phyloP scores from a whole-genome alignment of 92 coral and sea anemone species.

The Parazoanthus swiftii region DNA sequence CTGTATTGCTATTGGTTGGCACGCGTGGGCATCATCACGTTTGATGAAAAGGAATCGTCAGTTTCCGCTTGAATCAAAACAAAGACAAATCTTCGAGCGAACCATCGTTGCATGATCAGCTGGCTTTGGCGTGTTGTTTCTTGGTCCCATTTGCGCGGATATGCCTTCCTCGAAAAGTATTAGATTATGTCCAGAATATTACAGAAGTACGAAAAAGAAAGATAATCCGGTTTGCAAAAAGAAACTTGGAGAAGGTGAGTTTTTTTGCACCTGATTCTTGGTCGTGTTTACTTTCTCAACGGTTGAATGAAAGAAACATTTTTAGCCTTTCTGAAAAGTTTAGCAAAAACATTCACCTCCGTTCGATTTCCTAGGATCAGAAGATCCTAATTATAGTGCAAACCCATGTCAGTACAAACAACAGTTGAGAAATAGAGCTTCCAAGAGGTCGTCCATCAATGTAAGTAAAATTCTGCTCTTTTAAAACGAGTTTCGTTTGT shows the following conservation, averaged over 20 bases:
- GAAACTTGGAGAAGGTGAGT: slow-evolving; percentile 33
- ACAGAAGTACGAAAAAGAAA: slow-evolving; percentile 64
- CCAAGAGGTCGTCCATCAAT: slow-evolving; percentile 13
- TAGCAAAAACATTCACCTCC: background rate
- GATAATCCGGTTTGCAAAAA: background rate
- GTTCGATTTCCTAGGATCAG: background rate
- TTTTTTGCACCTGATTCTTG: slow-evolving; percentile 10
- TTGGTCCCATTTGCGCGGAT: slow-evolving; percentile 32
- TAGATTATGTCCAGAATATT: slow-evolving; percentile 80
- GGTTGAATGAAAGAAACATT: slow-evolving; percentile 32
- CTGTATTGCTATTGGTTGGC: slow-evolving; percentile 52
- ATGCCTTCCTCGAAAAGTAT: slow-evolving; percentile 84
- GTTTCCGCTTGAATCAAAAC: slow-evolving; percentile 72
- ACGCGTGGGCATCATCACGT: slow-evolving; percentile 36
- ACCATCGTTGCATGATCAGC: slow-evolving; percentile 74
- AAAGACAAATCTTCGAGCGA: slow-evolving; percentile 52
- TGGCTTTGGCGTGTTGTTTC: slow-evolving; percentile 57
- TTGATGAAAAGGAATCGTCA: slow-evolving; percentile 55
- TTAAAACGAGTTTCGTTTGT: background rate
- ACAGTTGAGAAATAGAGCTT: slow-evolving; percentile 11
- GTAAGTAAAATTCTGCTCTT: background rate
- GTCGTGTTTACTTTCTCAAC: slow-evolving; percentile 26
- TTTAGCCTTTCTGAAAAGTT: background rate
- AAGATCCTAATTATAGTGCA: background rate
- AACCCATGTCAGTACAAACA: background rate